A percentile compares a stretch with the other conserved stretches of the same genome.
These are phyloP conservation scores for Drosophila macrospina DNA, from an alignment of 2,888 invertebrate genomes.

Conservation along the genomic window DNA sequence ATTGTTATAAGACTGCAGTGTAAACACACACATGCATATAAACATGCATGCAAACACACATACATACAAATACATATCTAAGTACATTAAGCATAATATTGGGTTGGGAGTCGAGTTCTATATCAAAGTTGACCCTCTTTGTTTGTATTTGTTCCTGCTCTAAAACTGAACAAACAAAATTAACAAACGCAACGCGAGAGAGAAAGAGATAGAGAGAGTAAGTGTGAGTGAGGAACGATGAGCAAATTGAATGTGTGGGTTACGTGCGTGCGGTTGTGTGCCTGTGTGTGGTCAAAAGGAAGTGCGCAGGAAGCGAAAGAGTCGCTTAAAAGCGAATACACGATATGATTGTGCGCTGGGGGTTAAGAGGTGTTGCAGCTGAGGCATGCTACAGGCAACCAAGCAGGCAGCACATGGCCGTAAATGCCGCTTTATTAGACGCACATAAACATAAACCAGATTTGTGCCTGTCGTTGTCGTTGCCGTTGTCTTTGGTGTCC, in stretches of 20 bases:
- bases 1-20: slow-evolving; percentile 14
- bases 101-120: background rate
- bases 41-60: background rate
- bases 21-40: background rate
- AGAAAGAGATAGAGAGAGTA: background rate
- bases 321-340: slow-evolving; percentile 48
- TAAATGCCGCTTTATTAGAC: slow-evolving; percentile 69
- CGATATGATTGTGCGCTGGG: slow-evolving; percentile 25
- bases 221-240: slow-evolving; percentile 8
- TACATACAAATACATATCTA: slow-evolving; percentile 1
- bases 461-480: slow-evolving; percentile 43
- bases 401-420: slow-evolving; percentile 20
- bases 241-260: slow-evolving; percentile 12
- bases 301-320: slow-evolving; percentile 59
- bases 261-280: slow-evolving; percentile 8
- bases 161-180: slow-evolving; percentile 66
- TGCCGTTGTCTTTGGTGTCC: slow-evolving; percentile 62
- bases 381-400: slow-evolving; percentile 24
- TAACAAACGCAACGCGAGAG: slow-evolving; percentile 21
- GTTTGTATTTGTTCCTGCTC: slow-evolving; percentile 72
- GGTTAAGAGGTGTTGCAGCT: slow-evolving; percentile 47
- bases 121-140: slow-evolving; percentile 52
- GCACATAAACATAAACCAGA: slow-evolving; percentile 70
- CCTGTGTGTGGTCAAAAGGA: slow-evolving; percentile 46
- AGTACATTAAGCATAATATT: slow-evolving; percentile 15